Evolutionary conservation across 2,888 invertebrate species (phyloP).

Genomic region (Tromatobia lineatoria): DNA sequence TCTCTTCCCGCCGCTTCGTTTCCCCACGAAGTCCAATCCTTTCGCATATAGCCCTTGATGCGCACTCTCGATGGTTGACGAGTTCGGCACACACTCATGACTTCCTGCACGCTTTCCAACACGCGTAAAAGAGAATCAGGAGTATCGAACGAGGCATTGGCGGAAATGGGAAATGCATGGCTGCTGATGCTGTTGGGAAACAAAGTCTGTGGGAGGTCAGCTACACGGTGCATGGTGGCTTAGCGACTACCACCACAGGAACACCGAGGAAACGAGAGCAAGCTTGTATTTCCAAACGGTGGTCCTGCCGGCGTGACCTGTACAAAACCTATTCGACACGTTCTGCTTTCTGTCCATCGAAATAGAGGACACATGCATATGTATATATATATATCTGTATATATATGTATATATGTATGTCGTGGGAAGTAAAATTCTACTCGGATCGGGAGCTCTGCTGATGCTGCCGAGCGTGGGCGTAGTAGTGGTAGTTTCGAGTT

Average conservation of each 20-base stretch:
- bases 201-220: conserved; percentile 10
- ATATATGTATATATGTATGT: conserved; percentile 1
- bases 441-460: conserved; percentile 4
- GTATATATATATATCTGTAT: neutral
- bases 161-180: conserved; percentile 57
- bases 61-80: conserved; percentile 13
- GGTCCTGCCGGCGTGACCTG: neutral
- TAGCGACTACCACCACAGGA: conserved; percentile 34
- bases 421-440: conserved; percentile 3
- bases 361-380: conserved; percentile 1
- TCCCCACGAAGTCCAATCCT: neutral
- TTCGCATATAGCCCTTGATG: neutral
- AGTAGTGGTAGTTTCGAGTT: conserved; percentile 16
- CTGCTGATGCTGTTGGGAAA: conserved; percentile 34
- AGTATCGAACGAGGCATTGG: conserved; percentile 42
- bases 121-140: conserved; percentile 7
- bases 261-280: conserved; percentile 26
- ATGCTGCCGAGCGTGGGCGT: neutral
- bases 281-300: conserved; percentile 22
- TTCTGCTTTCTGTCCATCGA: conserved; percentile 38
- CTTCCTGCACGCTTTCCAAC: conserved; percentile 31
- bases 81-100: conserved; percentile 32
- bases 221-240: conserved; percentile 28
- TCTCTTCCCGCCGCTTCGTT: neutral
- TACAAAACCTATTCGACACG: conserved; percentile 29